phyloP scores from a whole-genome alignment of 2,888 invertebrate genomes.

The Stenchaetothrips biformis region DNA sequence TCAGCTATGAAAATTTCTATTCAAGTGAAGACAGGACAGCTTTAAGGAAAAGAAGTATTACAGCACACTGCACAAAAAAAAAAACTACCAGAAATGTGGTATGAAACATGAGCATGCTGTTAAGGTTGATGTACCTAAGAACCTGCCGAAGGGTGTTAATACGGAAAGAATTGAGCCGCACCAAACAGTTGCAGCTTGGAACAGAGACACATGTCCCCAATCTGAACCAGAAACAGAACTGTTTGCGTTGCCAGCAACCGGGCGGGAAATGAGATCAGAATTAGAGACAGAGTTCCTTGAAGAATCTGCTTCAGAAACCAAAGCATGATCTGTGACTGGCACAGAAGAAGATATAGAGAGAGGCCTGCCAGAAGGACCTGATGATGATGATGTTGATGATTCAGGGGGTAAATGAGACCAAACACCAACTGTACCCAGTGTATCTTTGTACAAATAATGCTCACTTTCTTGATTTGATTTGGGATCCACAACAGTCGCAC shows the following conservation, averaged over 20 bases:
- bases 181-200: neutral
- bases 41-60: too few relatives aligned
- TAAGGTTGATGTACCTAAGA: neutral
- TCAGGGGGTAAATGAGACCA: slow-evolving; percentile 28
- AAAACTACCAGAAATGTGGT: neutral
- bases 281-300: neutral
- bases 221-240: neutral
- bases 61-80: neutral
- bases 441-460: slow-evolving; percentile 32
- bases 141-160: neutral
- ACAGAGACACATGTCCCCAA: neutral
- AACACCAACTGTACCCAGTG: slow-evolving; percentile 30
- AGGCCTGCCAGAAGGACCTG: neutral
- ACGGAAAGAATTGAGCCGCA: neutral
- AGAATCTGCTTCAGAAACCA: neutral
- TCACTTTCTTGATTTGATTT: slow-evolving; percentile 47
- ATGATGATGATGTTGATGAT: slow-evolving; percentile 11
- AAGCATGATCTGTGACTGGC: neutral
- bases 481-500: slow-evolving; percentile 71
- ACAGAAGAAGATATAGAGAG: neutral
- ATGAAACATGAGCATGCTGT: neutral
- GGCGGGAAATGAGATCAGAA: neutral
- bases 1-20: too few relatives aligned
- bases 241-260: neutral
- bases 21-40: too few relatives aligned